Evolutionary conservation across 1,140 invertebrate genomes (phyloP).

Genomic region (Halesus radiatus): DNA sequence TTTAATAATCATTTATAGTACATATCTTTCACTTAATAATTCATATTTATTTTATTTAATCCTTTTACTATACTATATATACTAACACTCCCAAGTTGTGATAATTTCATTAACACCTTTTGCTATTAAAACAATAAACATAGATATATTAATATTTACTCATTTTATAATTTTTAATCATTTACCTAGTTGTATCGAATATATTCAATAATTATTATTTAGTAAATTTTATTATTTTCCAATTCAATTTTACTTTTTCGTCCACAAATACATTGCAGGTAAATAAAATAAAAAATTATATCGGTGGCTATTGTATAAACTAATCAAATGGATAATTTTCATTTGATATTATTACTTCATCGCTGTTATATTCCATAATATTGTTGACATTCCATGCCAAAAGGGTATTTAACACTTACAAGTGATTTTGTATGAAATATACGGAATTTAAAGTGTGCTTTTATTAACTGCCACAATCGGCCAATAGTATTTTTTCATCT

Average conservation of each 20-base stretch:
- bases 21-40: background rate
- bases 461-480: no score
- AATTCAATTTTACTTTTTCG: background rate
- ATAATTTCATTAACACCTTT: conserved; percentile 22
- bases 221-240: background rate
- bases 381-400: background rate
- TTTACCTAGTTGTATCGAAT: background rate
- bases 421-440: no score
- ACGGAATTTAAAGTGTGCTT: no score
- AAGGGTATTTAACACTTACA: background rate
- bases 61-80: background rate
- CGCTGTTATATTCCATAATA: no score
- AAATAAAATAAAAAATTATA: background rate
- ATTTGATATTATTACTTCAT: no score
- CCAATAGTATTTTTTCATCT: no score
- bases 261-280: background rate
- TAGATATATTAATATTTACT: background rate
- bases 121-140: conserved; percentile 16
- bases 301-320: no score
- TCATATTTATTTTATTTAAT: conserved; percentile 14
- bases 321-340: no score
- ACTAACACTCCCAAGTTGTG: conserved; percentile 34
- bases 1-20: background rate
- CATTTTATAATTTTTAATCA: background rate
- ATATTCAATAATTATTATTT: background rate